Evolutionary conservation across 2,797 vertebrate species (phyloP).

Genomic region (Molossus alvarezi): DNA sequence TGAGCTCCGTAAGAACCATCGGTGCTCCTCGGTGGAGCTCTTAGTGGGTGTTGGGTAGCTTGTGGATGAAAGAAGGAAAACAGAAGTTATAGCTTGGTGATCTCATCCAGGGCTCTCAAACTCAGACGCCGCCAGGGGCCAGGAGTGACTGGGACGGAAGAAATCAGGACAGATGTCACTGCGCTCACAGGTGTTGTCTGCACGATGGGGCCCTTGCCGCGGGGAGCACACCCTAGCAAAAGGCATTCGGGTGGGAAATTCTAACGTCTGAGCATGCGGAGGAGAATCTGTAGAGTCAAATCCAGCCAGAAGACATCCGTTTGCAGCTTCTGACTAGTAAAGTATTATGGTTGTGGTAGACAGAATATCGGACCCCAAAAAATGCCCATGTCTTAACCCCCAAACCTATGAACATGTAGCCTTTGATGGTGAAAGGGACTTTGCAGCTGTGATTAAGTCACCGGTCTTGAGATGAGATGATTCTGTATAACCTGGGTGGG

Average conservation of each 20-base stretch:
- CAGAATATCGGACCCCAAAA: neutral
- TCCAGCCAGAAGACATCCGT: neutral
- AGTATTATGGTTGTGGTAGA: neutral
- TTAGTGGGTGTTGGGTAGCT: neutral
- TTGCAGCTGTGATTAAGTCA: neutral
- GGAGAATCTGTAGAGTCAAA: neutral
- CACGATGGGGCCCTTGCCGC: neutral
- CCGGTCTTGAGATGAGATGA: neutral
- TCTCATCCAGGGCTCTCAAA: neutral
- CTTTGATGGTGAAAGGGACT: neutral
- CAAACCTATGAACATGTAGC: neutral
- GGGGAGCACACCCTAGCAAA: neutral
- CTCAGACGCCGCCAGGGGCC: neutral
- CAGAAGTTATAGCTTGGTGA: neutral
- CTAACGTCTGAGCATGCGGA: neutral
- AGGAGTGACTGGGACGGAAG: neutral
- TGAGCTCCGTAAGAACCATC: neutral
- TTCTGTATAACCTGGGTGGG: neutral
- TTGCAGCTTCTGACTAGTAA: neutral
- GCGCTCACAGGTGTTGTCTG: too few species aligned
- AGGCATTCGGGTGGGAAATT: neutral
- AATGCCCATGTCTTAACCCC: neutral
- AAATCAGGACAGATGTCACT: neutral
- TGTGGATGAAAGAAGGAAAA: neutral
- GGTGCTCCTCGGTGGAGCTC: neutral